phyloP scores from a whole-genome alignment of 2,888 invertebrate species.

The Philopedon plagiatum region DNA sequence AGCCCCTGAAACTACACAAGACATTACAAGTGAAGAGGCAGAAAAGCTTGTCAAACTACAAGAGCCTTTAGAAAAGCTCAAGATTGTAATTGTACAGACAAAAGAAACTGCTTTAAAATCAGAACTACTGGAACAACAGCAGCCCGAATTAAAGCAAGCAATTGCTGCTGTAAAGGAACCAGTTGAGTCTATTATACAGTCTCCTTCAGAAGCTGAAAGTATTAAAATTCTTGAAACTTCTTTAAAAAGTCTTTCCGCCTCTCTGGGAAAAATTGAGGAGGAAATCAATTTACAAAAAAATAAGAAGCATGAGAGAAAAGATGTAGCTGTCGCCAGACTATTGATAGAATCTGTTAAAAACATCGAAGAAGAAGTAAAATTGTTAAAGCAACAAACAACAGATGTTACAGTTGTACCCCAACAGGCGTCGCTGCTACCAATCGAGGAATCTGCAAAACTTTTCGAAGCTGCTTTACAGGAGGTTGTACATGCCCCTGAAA shows the following conservation, averaged over 20 bases:
- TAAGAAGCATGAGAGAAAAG: constrained; percentile 23
- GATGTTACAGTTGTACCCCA: constrained; percentile 44
- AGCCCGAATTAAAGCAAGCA: constrained; percentile 42
- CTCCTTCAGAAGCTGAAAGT: constrained; percentile 27
- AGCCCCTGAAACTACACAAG: constrained; percentile 1
- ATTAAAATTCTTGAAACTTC: constrained; percentile 24
- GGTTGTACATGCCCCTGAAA: constrained; percentile 16
- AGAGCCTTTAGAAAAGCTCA: constrained; percentile 53
- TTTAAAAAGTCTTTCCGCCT: constrained; percentile 2
- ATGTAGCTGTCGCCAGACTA: constrained; percentile 26
- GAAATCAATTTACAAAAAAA: not conserved
- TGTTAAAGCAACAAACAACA: constrained; percentile 33
- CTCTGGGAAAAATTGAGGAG: constrained; percentile 18
- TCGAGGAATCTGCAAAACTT: constrained; percentile 42
- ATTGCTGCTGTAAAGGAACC: constrained; percentile 21
- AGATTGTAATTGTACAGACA: constrained; percentile 50
- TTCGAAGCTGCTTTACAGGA: constrained; percentile 35
- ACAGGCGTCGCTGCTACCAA: constrained; percentile 52
- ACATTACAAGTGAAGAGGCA: constrained; percentile 18
- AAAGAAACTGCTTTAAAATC: constrained; percentile 47
- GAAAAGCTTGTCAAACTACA: constrained; percentile 4
- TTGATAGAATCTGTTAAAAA: constrained; percentile 28
- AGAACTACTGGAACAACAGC: constrained; percentile 30
- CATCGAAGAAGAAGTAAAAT: constrained; percentile 39
- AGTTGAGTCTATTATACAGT: constrained; percentile 16